Evolutionary conservation across 92 coral and sea anemone genomes (phyloP), one percentile per base, ranked within the genome.

Genomic region (Parazoanthus darwini): DNA sequence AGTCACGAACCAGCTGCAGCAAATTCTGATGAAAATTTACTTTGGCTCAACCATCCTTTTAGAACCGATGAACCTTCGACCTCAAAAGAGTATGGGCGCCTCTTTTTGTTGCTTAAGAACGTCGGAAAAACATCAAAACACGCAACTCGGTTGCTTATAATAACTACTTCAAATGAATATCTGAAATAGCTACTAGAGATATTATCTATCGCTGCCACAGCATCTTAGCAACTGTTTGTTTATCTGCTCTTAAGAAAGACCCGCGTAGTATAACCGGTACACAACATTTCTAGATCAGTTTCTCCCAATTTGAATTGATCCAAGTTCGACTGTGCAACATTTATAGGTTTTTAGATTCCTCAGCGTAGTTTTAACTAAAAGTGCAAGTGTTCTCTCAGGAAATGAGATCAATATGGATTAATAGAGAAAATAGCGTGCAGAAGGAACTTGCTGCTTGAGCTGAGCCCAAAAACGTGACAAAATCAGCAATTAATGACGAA

Each of bases 401-500:
- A 79, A 79, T 79, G 26, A 11, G 20, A 29, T 50, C 36, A 26
- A 23, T 58, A 44, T 46, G 29, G 54, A 48, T 39, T 23, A 23
- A n/a, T 36, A 25, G 48, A 38, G 1, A 0, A 39, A 22, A 79
- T 79, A 54, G 46, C 83, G 83, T 79, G 83, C 26, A 29, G 15
- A 23, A 63, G 14, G 14, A 42, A 33, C 25, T 26, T 3, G 25
- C 58, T 16, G 83, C 51, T 77, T 77, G 48, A 77, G 50, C 25
- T 36, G 39, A 48, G 68, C 83, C 51, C 70, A 65, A 77, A 43
- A 16, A 42, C 29, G 54, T 39, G 48, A 48, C 50, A 20, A 77
- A 51, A 3, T 79, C 83, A 54, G 43, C 83, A 50, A 26, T 54
- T 54, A 15, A 25, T 79, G 67, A 79, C 83, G 83, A 29, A 16